Evolutionary conservation across 2,113 vertebrate species (phyloP).

Genomic region (Proterorhinus semilunaris): DNA sequence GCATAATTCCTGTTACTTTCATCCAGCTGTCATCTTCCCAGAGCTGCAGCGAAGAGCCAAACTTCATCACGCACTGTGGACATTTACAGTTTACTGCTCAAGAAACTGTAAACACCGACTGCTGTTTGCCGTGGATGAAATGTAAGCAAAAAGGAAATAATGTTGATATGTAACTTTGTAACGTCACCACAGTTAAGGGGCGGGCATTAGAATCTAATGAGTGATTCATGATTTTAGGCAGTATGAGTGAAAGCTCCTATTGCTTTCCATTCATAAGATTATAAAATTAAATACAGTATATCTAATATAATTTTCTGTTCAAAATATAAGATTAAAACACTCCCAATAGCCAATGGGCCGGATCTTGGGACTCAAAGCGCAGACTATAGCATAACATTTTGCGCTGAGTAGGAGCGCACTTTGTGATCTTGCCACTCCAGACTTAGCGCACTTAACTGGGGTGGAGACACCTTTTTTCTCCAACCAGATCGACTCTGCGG

Average conservation of each 20-base stretch:
- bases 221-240: background rate
- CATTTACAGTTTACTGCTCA: conserved; percentile 20
- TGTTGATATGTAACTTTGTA: background rate
- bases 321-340: background rate
- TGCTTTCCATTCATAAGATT: background rate
- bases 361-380: too few relatives aligned
- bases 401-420: too few relatives aligned
- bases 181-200: background rate
- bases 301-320: background rate
- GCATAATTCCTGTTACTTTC: conserved; percentile 55
- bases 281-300: background rate
- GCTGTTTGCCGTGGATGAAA: conserved; percentile 7
- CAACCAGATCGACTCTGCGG: too few relatives aligned
- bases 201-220: background rate
- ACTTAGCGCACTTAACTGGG: too few relatives aligned
- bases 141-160: background rate
- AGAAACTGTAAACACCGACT: conserved; percentile 13
- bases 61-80: conserved; percentile 28
- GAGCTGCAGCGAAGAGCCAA: conserved; percentile 34
- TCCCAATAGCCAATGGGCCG: too few relatives aligned
- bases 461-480: too few relatives aligned
- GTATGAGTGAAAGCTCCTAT: background rate
- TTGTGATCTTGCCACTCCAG: too few relatives aligned
- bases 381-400: too few relatives aligned
- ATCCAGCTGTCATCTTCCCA: conserved; percentile 42